Evolutionary conservation across 23 tunicate species (phyloP).

Genomic region (Styela plicata): DNA sequence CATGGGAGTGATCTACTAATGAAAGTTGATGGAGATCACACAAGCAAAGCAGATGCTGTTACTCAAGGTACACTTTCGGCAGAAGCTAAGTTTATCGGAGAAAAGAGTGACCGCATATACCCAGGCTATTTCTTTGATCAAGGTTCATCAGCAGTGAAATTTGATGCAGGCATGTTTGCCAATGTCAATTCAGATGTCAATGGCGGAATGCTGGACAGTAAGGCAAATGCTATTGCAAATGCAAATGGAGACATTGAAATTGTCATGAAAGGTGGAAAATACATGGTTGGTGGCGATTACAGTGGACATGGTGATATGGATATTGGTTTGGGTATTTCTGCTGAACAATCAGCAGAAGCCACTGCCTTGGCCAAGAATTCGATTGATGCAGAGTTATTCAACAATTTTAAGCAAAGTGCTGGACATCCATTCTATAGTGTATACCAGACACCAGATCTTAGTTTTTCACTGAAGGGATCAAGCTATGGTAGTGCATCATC

Average conservation of each 20-base stretch:
- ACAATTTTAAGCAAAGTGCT: too few relatives aligned
- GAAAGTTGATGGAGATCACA: not conserved
- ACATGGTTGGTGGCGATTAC: not conserved
- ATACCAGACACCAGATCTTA: too few relatives aligned
- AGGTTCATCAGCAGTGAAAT: not conserved
- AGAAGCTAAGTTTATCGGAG: not conserved
- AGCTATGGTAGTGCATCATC: too few relatives aligned
- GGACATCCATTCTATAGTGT: too few relatives aligned
- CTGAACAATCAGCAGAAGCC: not conserved
- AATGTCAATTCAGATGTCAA: not conserved
- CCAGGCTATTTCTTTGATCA: not conserved
- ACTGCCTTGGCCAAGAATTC: not conserved
- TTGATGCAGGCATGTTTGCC: not conserved
- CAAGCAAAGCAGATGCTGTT: not conserved
- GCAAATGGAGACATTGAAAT: not conserved
- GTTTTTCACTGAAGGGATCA: too few relatives aligned
- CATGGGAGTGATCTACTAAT: too few relatives aligned
- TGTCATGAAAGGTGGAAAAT: not conserved
- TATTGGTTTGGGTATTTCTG: not conserved
- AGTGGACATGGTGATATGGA: not conserved
- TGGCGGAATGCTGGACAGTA: not conserved
- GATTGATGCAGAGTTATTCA: too few relatives aligned
- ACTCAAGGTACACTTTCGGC: not conserved
- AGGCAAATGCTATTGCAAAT: not conserved
- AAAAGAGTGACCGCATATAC: not conserved